phyloP scores from a whole-genome alignment of 2,888 invertebrate species.

The Temnothorax rugatulus region DNA sequence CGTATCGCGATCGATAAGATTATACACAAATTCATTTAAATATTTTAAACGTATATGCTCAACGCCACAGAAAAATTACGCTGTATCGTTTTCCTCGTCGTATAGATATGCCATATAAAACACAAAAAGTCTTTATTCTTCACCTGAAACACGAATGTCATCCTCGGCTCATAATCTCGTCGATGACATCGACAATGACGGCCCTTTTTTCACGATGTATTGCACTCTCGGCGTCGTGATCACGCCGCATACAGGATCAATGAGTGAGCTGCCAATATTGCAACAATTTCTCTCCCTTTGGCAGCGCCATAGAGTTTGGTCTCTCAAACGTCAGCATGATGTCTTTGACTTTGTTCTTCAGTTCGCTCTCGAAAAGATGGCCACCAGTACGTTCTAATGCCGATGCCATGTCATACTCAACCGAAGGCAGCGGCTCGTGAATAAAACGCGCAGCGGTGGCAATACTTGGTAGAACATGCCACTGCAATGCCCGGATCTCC shows the following conservation, averaged over 20 bases:
- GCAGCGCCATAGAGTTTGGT: constrained; percentile 89
- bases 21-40: background rate
- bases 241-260: constrained; percentile 65
- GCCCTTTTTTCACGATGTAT: constrained; percentile 52
- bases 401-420: constrained; percentile 90
- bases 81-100: background rate
- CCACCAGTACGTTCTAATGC: constrained; percentile 90
- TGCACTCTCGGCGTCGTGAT: constrained; percentile 62
- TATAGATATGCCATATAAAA: constrained; percentile 43
- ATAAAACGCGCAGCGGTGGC: constrained; percentile 92
- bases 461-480: constrained; percentile 91
- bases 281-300: constrained; percentile 89
- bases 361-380: constrained; percentile 92
- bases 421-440: constrained; percentile 89
- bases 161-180: background rate
- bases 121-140: constrained; percentile 20
- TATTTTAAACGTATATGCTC: constrained; percentile 15
- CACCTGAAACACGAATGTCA: background rate
- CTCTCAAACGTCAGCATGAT: constrained; percentile 92
- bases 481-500: constrained; percentile 94
- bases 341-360: constrained; percentile 91
- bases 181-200: background rate
- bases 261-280: constrained; percentile 90
- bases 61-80: constrained; percentile 19
- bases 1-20: constrained; percentile 1